Percentiles rank a stretch among this genome's conserved stretches.
Evolutionary conservation across 2,113 vertebrate species (phyloP).

Genomic region (Corythornis madagascariensis): DNA sequence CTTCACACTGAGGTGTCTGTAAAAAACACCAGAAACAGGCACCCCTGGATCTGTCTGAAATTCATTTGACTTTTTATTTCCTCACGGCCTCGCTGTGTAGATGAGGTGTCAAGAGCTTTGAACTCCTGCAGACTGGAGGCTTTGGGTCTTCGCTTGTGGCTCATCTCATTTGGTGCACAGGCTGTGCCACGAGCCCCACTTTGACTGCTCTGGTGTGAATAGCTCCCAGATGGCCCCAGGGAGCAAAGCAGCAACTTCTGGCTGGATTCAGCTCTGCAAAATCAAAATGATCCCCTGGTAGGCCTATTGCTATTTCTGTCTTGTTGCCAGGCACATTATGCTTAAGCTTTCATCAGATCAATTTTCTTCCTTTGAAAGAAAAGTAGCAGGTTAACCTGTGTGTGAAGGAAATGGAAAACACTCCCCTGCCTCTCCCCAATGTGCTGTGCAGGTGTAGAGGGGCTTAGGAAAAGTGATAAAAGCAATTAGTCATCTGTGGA

Average conservation of each 20-base stretch:
- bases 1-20: fast-evolving
- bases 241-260: neutral
- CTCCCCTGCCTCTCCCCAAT: neutral
- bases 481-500: neutral
- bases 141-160: neutral
- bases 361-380: slow-evolving; percentile 11
- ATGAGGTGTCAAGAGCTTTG: slow-evolving; percentile 30
- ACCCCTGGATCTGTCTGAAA: neutral
- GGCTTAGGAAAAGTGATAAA: neutral
- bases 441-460: neutral
- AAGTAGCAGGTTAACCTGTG: neutral
- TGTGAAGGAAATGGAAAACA: neutral
- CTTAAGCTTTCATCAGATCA: slow-evolving; percentile 31
- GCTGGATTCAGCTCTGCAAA: neutral
- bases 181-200: fast-evolving
- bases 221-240: neutral
- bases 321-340: neutral
- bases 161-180: neutral
- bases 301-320: neutral
- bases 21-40: neutral
- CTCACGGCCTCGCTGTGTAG: neutral
- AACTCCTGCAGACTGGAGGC: neutral
- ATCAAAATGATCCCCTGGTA: neutral
- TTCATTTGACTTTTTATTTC: neutral
- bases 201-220: fast-evolving